phyloP scores from a whole-genome alignment of 2,113 vertebrate species.

The Datnioides undecimradiatus region DNA sequence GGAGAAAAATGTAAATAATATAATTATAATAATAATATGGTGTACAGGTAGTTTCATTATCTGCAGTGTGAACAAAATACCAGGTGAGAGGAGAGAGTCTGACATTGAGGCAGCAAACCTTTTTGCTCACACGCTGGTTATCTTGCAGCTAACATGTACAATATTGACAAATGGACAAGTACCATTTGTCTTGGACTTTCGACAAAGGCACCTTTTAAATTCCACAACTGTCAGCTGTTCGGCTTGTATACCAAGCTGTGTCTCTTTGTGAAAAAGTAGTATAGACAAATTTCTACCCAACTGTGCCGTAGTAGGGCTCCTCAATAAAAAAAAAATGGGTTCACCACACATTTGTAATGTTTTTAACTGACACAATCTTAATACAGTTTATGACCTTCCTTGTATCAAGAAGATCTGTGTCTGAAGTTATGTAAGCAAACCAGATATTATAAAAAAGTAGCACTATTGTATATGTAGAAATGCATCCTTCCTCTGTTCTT shows the following conservation, averaged over 20 bases:
- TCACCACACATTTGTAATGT: too few species aligned
- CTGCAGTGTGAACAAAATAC: too few species aligned
- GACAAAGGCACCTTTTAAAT: background rate
- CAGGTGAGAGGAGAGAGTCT: background rate
- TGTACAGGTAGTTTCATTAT: background rate
- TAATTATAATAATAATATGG: background rate
- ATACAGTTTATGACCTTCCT: background rate
- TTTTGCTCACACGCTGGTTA: background rate
- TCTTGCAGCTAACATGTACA: background rate
- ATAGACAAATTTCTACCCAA: background rate
- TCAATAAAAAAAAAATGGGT: too few species aligned
- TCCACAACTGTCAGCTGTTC: too few species aligned
- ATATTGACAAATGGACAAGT: background rate
- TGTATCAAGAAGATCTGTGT: background rate
- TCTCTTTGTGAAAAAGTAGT: background rate
- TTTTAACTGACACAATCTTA: background rate
- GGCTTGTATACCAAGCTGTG: background rate
- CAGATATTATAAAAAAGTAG: background rate
- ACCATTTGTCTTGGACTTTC: background rate
- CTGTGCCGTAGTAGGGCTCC: too few species aligned
- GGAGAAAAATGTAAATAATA: background rate
- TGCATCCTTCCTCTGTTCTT: background rate
- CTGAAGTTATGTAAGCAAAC: background rate
- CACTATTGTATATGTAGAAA: background rate
- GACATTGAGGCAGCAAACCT: background rate